A percentile compares a stretch with the other conserved stretches of the same genome.
These are phyloP conservation scores for Antrozous pallidus DNA, from an alignment of 2,797 vertebrate genomes.

Conservation along the genomic window DNA sequence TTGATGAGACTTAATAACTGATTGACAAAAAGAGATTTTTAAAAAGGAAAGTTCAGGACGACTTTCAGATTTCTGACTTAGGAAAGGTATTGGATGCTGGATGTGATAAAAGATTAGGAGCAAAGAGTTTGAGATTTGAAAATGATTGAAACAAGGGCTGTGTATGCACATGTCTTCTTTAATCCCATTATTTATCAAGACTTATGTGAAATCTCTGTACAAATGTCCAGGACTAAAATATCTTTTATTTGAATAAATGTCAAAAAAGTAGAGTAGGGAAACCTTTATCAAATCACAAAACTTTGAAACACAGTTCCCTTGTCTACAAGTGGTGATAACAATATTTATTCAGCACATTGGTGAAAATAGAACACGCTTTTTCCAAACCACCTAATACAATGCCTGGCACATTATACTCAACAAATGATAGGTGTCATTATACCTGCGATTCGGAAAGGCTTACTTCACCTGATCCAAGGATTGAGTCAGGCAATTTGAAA, in stretches of 20 bases:
- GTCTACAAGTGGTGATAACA: slow-evolving; percentile 14
- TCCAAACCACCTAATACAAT: neutral
- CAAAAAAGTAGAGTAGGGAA: neutral
- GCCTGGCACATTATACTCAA: neutral
- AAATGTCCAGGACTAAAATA: neutral
- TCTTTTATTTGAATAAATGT: slow-evolving; percentile 1
- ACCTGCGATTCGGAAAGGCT: neutral
- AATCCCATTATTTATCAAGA: neutral
- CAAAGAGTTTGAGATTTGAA: neutral
- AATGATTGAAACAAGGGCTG: neutral
- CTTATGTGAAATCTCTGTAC: neutral
- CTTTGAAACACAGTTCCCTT: neutral
- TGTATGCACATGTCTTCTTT: neutral
- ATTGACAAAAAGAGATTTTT: neutral
- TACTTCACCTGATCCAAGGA: neutral
- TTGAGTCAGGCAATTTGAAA: neutral
- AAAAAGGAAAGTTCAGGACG: neutral
- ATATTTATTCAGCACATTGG: neutral
- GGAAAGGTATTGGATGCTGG: neutral
- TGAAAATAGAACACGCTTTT: neutral
- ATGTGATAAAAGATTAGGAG: neutral
- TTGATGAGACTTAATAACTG: neutral
- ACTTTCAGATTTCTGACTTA: neutral
- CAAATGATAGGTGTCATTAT: neutral
- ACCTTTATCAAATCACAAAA: neutral